Evolutionary conservation across 2,888 invertebrate species (phyloP), one percentile per base, ranked within the genome.

Genomic region (Schizaphis graminum): DNA sequence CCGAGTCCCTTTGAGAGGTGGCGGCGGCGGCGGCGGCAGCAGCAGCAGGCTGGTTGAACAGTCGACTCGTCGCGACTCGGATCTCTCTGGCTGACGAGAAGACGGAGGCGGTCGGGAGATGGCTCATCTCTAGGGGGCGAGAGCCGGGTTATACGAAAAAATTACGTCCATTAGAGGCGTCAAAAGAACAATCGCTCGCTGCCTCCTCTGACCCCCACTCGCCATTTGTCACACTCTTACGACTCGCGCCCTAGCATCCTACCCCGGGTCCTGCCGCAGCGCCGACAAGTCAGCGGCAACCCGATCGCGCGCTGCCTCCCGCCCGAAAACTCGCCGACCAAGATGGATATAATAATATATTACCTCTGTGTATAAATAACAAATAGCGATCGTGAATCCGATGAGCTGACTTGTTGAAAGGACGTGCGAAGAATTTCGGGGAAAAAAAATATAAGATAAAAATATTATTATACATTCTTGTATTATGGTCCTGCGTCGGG

Each of bases 151-250:
- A 35, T 41, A 44, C 26, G 41, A 89, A 89, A 89, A 61, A 89
- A 89, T 89, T 89, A 89, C 89, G 89, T 89, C 89, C 89, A 89
- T 89, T 89, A 89, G 56, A 89, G 57, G 56, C 89, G 89, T 89
- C 57, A 44, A 57, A 89, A 89, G 89, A 89, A 89, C 57, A 89
- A 61, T 89, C 44, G 57, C 57, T 57, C 44, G 61, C 10, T 24
- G 35, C 88, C 53, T 16, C 47, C 87, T 49, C 87, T 24, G 53
- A 26, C 88, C 53, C 10, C 47, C 49, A 49, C 87, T 77, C 35
- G 35, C 77, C 77, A 77, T 77, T 77, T 77, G 77, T 77, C 77
- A 77, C 77, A 77, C 77, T 77, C 77, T 77, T 77, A 21, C 77
- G 21, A 77, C 77, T 77, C 35, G 35, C 35, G 21, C 77, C 35